Conservation (phyloP, 2,888 invertebrate species). For the Drosophila tripunctata region DNA sequence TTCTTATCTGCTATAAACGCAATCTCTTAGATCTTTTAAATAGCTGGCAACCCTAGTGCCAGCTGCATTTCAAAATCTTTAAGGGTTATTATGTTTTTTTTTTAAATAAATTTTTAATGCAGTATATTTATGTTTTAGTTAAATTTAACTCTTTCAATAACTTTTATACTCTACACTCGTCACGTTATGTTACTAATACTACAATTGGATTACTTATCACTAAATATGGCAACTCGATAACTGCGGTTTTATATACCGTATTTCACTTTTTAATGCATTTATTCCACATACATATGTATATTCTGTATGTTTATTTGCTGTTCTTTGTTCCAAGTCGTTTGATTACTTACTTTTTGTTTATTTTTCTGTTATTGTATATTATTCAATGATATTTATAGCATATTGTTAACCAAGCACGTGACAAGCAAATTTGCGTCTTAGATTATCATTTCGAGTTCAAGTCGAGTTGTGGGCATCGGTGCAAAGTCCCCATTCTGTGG, state of each 20-base stretch:
- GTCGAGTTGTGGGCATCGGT: conserved; percentile 7
- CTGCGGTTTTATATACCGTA: conserved; percentile 1
- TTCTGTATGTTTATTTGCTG: background rate
- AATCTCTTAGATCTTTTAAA: background rate
- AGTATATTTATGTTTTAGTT: no score
- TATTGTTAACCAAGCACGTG: conserved; percentile 47
- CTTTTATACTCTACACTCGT: background rate
- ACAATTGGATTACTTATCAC: conserved; percentile 20
- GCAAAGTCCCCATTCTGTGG: conserved; percentile 21
- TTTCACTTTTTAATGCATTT: background rate
- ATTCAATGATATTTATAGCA: conserved; percentile 36
- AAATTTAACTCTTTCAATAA: no score
- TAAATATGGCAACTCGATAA: conserved; percentile 6
- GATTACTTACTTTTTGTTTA: conserved; percentile 7
- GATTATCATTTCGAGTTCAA: conserved; percentile 39
- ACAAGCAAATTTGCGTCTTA: conserved; percentile 53
- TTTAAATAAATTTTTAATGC: background rate
- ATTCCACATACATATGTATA: background rate
- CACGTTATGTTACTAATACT: background rate
- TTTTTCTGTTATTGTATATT: conserved; percentile 6
- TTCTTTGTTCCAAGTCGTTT: conserved; percentile 29
- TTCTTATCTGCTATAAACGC: conserved; percentile 33
- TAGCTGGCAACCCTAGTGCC: background rate
- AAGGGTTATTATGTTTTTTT: background rate
- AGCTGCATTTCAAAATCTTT: background rate